Base-by-base conservation (phyloP, 2,113 vertebrate species). In the Geococcyx californianus region DNA sequence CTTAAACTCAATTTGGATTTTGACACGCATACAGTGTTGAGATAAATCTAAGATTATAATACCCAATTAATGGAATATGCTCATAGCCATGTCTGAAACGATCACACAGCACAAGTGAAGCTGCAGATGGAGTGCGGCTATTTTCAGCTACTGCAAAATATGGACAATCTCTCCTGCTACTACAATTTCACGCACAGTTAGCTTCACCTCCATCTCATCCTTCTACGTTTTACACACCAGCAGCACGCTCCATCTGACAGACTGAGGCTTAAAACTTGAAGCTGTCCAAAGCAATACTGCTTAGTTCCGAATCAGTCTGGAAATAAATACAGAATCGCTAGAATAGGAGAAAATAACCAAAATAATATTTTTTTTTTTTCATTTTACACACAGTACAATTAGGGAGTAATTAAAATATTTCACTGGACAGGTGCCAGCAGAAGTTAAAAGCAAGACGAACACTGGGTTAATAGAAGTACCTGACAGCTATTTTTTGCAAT, bases 141-240 rank as follows among this genome's bases (percentile, higher is more conserved):
- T 98, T 98, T 98, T 97, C 96, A 98, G 97, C 90, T 96, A 89
- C 83, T 95, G 96, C 93, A 97, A 98, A 98, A 98, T 94, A 92
- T 89, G 91, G 95, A 93, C 96, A 97, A 89, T 97, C 94, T 97
- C 96, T 97, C 94, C 95, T 97, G 95, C 69, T 90, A 96, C 95
- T 97, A 97, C 96, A 98, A 98, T 99, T 98, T 98, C 98, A 98
- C 1, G 81, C 97, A 96, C 95, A 98, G 97, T 98, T 98, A 97
- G 94, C 63, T 96, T 97, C 95, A 95, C 97, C 95, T 98, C 97
- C 96, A 97, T 96, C 97, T 96, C 97, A 98, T 97, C 95, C 95
- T 97, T 98, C 96, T 96, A 54, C 68, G 58, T 97, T 97, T 98
- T 93, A 97, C 81, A 97, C 83, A 92, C 90, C 64, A 97, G 84